Percentiles rank a stretch among this genome's conserved stretches.
phyloP scores from a whole-genome alignment of 2,888 invertebrate genomes.

The Cantharis flavilabris region DNA sequence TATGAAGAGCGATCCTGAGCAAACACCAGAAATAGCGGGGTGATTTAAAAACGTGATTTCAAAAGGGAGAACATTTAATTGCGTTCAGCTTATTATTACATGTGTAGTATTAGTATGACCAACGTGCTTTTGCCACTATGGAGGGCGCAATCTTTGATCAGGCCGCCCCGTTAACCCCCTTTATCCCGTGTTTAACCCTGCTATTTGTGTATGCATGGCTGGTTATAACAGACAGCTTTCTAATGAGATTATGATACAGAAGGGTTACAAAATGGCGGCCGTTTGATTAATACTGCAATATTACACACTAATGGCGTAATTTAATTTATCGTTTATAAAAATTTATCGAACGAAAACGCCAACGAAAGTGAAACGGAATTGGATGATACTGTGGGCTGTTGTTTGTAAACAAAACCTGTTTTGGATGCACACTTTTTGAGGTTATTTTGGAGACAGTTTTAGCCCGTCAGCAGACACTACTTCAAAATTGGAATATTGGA shows the following conservation, averaged over 20 bases:
- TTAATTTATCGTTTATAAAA: constrained; percentile 3
- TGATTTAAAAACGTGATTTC: constrained; percentile 52
- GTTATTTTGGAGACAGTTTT: background rate
- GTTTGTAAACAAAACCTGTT: constrained; percentile 18
- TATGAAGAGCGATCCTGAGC: constrained; percentile 46
- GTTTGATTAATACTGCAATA: constrained; percentile 42
- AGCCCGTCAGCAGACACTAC: background rate
- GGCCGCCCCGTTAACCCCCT: constrained; percentile 42
- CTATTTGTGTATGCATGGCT: constrained; percentile 52
- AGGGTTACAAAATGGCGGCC: constrained; percentile 56
- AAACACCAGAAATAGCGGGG: constrained; percentile 42
- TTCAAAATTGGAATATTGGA: background rate
- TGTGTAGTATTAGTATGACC: constrained; percentile 38
- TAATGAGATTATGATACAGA: constrained; percentile 58
- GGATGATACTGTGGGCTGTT: background rate
- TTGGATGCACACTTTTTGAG: background rate
- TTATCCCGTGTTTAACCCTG: constrained; percentile 39
- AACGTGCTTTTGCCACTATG: constrained; percentile 31
- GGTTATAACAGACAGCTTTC: constrained; percentile 54
- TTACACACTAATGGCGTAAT: constrained; percentile 35
- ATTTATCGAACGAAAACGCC: background rate
- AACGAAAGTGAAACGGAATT: background rate
- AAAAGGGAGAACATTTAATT: constrained; percentile 49
- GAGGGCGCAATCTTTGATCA: constrained; percentile 42
- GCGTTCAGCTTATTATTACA: constrained; percentile 45